phyloP scores from a whole-genome alignment of 2,113 vertebrate species.

The Sprattus sprattus region DNA sequence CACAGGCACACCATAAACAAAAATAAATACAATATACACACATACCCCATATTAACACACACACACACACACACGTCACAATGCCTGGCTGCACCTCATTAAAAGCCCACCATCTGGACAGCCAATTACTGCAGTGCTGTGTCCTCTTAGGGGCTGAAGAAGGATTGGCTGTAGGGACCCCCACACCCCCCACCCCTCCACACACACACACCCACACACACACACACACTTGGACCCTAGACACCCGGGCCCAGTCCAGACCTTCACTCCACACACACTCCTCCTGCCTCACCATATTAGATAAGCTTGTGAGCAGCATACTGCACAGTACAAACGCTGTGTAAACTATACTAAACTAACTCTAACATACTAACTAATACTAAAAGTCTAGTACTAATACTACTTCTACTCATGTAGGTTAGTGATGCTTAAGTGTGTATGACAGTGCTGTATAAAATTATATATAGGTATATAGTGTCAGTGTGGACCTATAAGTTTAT shows the following conservation, averaged over 20 bases:
- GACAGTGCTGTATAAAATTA: too few species aligned
- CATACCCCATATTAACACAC: neutral
- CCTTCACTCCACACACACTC: neutral
- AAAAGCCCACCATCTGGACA: slow-evolving; percentile 11
- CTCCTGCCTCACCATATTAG: neutral
- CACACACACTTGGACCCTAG: neutral
- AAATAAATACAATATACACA: neutral
- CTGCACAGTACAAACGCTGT: neutral
- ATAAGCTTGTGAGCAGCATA: neutral
- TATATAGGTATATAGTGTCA: too few species aligned
- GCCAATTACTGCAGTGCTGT: slow-evolving; percentile 13
- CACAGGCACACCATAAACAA: neutral
- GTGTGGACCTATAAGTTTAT: neutral
- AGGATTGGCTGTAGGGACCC: neutral
- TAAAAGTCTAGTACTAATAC: neutral
- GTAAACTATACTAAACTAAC: neutral
- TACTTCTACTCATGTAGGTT: neutral
- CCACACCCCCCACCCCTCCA: neutral
- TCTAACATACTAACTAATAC: neutral
- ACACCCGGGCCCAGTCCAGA: neutral
- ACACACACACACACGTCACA: neutral
- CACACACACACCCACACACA: neutral
- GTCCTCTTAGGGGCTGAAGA: neutral
- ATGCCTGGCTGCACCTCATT: slow-evolving; percentile 13
- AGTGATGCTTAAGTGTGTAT: neutral